Conservation (phyloP, 2,888 invertebrate species). For the Lithosia quadra region DNA sequence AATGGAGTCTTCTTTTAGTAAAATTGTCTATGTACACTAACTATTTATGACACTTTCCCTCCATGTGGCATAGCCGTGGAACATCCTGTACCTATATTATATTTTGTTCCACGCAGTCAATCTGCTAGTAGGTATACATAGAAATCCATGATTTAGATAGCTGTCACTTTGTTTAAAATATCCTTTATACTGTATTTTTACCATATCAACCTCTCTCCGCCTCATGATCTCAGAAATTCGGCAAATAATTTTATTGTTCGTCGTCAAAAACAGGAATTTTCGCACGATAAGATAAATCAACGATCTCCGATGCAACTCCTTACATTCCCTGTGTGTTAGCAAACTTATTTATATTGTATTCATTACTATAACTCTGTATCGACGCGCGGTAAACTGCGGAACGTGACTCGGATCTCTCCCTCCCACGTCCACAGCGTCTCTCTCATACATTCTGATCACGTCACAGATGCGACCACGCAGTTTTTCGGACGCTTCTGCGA, state of each 20-base stretch:
- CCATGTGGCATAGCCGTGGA: too few relatives aligned
- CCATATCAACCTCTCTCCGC: background rate
- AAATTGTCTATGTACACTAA: too few relatives aligned
- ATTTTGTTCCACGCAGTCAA: too few relatives aligned
- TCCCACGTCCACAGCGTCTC: constrained; percentile 41
- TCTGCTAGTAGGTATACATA: too few relatives aligned
- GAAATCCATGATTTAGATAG: too few relatives aligned
- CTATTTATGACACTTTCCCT: too few relatives aligned
- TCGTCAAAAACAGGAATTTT: background rate
- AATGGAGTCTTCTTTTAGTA: too few relatives aligned
- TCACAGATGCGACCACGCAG: constrained; percentile 50
- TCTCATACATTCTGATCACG: constrained; percentile 44
- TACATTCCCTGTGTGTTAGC: constrained; percentile 44
- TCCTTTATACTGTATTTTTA: background rate
- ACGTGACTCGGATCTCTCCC: constrained; percentile 56
- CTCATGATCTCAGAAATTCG: constrained; percentile 3
- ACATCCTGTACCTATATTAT: too few relatives aligned
- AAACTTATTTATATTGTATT: constrained; percentile 74
- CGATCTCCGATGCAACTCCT: constrained; percentile 36
- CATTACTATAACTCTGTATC: constrained; percentile 72
- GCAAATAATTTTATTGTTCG: constrained; percentile 2
- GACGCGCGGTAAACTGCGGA: constrained; percentile 69
- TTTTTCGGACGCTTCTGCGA: constrained; percentile 43
- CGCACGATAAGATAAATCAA: constrained; percentile 7
- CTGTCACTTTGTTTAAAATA: too few relatives aligned